Conservation (phyloP, 2,888 invertebrate species). For the Stratiomys singularior region DNA sequence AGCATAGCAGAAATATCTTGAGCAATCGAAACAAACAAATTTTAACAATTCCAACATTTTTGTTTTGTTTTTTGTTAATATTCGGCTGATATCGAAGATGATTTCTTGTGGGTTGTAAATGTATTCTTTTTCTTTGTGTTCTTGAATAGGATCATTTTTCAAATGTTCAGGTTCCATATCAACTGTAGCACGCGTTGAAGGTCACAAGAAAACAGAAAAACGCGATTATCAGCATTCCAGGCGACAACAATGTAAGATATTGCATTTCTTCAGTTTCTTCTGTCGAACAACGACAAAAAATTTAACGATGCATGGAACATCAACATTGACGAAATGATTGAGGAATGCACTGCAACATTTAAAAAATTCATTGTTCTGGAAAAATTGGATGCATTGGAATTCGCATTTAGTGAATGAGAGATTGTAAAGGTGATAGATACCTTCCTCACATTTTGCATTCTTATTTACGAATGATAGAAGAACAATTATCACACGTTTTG, state of each 20-base stretch:
- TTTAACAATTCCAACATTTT: not conserved
- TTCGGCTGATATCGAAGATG: not conserved
- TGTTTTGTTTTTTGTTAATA: not conserved
- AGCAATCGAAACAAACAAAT: conserved; percentile 14
- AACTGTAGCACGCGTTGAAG: not conserved
- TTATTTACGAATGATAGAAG: no score
- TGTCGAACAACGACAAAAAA: not conserved
- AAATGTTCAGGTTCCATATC: not conserved
- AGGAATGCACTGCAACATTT: not conserved
- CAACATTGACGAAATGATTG: not conserved
- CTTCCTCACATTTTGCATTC: no score
- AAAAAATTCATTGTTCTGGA: no score
- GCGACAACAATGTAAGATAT: not conserved
- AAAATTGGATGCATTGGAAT: not conserved
- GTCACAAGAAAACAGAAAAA: not conserved
- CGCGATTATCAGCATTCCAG: conserved; percentile 9
- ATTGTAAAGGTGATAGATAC: no score
- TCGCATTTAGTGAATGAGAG: not conserved
- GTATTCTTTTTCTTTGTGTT: not conserved
- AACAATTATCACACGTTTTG: no score
- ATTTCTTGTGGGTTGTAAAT: not conserved
- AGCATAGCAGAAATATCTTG: not conserved
- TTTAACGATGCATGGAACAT: not conserved
- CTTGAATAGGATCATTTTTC: not conserved
- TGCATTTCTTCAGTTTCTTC: not conserved